Base-by-base conservation (phyloP, 2,888 invertebrate genomes). In the Clunio marinus region DNA sequence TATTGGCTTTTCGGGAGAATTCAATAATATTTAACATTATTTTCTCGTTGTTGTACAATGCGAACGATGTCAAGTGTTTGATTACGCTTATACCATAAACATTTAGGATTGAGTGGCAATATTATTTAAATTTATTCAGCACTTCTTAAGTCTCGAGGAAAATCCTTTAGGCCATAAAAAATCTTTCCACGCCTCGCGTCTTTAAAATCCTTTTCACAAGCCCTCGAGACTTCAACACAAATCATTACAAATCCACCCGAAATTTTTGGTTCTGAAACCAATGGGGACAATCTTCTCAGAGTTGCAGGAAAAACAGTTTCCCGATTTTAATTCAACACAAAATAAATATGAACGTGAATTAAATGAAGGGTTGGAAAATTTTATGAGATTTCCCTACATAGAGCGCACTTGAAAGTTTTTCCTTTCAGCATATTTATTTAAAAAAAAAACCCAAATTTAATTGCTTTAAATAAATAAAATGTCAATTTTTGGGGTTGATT, bases 101-200 rank as follows among this genome's bases (percentile, higher is more conserved):
- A 41, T 41, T 41, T 15, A 41, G n/a, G 15, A 41, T 41, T 51
- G 51, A 51, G 51, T 41, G 41, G 41, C 41, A 41, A 51, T 51
- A 17, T 51, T 51, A 51, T 51, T 51, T 51, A 51, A 51, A 51
- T 51, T 51, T 51, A 51, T 51, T 51, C 51, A 20, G 51, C 51
- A 20, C 41, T 17, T 5, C 10, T 32, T 32, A 32, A 7, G 32
- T 10, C 10, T 5, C 51, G 15, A 41, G 41, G 51, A 51, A 51
- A 17, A 51, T 17, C 51, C 51, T 51, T 22, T 7, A 51, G 22
- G 51, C 51, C 20, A 17, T 45, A 7, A 7, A 15, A 51, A 51
- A 51, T 3, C 41, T n/a, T 32, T 32, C 32, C 5, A 7, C 10
- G 32, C 32, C 32, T 4, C 10, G 4, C 10, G 4, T 32, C 32